Conservation (phyloP, 2,797 vertebrate genomes). For the Sebastes vulpes region DNA sequence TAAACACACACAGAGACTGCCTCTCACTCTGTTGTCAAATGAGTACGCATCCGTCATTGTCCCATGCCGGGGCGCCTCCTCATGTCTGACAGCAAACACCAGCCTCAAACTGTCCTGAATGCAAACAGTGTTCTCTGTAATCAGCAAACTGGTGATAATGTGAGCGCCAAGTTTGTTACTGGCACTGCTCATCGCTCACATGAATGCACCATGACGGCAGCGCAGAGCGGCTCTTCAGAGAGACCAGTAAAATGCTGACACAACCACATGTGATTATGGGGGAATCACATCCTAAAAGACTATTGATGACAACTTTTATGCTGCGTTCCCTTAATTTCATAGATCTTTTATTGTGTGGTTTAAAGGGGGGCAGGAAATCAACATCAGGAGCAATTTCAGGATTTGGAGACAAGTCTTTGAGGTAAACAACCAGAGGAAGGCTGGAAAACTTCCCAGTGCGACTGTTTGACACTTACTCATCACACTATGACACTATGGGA, state of each 20-base stretch:
- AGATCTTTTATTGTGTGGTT: background rate
- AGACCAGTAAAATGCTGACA: conserved; percentile 3
- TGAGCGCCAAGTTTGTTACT: conserved; percentile 22
- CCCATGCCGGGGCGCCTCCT: conserved; percentile 32
- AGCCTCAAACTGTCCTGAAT: conserved; percentile 42
- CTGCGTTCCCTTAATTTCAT: background rate
- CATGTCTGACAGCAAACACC: conserved; percentile 43
- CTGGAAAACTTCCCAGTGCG: background rate
- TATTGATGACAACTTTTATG: background rate
- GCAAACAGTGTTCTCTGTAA: conserved; percentile 60
- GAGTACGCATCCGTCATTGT: conserved; percentile 36
- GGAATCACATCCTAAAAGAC: conserved; percentile 1
- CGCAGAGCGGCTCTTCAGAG: conserved; percentile 10
- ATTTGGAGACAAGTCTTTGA: background rate
- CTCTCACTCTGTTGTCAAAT: conserved; percentile 59
- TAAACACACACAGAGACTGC: background rate
- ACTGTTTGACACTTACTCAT: background rate
- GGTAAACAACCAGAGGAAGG: conserved; percentile 2
- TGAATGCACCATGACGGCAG: conserved; percentile 41
- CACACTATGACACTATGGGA: background rate
- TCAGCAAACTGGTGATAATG: conserved; percentile 53
- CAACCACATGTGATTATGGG: conserved; percentile 16
- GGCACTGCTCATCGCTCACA: conserved; percentile 13
- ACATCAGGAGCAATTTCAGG: background rate
- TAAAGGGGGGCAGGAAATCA: background rate